Evolutionary conservation across 2,888 invertebrate genomes (phyloP), one percentile per base, ranked within the genome.

Genomic region (Carterocephalus palaemon): DNA sequence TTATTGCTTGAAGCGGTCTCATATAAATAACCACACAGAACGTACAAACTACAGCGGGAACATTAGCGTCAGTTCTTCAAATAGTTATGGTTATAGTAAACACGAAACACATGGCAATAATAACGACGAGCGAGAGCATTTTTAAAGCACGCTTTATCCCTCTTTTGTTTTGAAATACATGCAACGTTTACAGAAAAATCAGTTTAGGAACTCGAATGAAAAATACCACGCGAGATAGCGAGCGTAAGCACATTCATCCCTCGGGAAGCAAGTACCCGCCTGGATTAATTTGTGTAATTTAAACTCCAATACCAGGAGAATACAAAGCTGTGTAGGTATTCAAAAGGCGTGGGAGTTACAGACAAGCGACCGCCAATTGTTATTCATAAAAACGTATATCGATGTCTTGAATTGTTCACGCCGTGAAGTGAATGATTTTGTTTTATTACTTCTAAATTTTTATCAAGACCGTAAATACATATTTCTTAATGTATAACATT

Each of bases 211-310:
- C 15, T 37, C 31, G 26, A 43, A 52, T 54, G 53, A 62, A 62
- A 62, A 64, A 63, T 63, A 60, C 52, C 58, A 47, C 57, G 49
- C 52, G 52, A 60, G 55, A 62, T 57, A 48, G 54, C 59, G 54
- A 56, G 56, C 50, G 55, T 48, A 52, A 70, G 63, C 66, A 62
- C 66, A 70, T 65, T 65, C 56, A 67, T 70, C 71, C 67, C 70
- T 34, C 45, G 67, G 65, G 69, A 73, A 54, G 61, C 60, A 56
- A 64, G 64, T 64, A 64, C 57, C 67, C 68, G 69, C 59, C 62
- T 61, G 75, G 73, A 78, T 78, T 78, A 77, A 78, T 80, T 82
- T 72, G 67, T 73, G 78, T 78, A 78, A 82, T 80, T 78, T 74
- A 75, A 75, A 75, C 75, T 71, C 67, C 67, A 65, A 71, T 79